Percentiles rank a stretch among this genome's conserved stretches.
Conservation (phyloP, 2,797 vertebrate genomes). For the Enteromius fasciolatus region DNA sequence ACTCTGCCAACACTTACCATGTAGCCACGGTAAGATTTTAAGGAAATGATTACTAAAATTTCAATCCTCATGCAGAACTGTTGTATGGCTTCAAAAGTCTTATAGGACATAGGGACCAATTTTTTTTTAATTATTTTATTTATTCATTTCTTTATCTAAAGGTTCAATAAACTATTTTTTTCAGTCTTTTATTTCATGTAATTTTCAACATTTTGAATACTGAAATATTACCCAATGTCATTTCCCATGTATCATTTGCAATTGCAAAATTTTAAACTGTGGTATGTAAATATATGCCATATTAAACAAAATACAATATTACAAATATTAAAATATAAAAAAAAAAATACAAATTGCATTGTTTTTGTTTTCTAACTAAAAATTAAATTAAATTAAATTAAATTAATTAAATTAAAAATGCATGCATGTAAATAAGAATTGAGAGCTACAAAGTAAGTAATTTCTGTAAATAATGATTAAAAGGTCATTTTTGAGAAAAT, state of each 20-base stretch:
- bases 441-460: background rate
- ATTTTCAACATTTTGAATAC: background rate
- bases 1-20: constrained; percentile 66
- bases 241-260: background rate
- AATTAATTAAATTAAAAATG: too few relatives aligned
- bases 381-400: too few relatives aligned
- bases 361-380: background rate
- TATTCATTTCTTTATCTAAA: background rate
- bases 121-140: too few relatives aligned
- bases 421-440: background rate
- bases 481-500: background rate
- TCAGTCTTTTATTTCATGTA: background rate
- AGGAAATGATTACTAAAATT: too few relatives aligned
- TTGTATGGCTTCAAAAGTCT: too few relatives aligned
- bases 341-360: background rate
- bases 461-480: background rate
- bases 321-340: too few relatives aligned
- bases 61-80: too few relatives aligned
- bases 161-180: background rate
- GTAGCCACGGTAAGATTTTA: too few relatives aligned
- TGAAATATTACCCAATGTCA: background rate
- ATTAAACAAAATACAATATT: too few relatives aligned
- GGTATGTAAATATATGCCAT: background rate
- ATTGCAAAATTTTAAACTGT: background rate
- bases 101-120: too few relatives aligned